Evolutionary conservation across 2,113 vertebrate genomes (phyloP), one percentile per base, ranked within the genome.

Genomic region (Candoia aspera): DNA sequence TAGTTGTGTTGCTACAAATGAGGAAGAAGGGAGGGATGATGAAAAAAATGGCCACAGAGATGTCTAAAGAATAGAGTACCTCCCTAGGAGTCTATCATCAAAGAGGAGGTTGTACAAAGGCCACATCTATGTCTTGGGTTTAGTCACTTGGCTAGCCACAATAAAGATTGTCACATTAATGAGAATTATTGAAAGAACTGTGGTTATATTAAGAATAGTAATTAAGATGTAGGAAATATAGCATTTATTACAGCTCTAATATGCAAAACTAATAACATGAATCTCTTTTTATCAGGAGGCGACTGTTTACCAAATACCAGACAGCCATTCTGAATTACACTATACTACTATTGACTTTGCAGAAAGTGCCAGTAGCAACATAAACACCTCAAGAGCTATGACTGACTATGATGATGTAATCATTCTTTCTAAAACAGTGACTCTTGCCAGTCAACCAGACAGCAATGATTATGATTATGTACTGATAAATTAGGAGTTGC

Each of bases 391-490:
- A 23, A 53, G 91, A n/a, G 79, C 89, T 0, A 73, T 94, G 83
- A 96, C 94, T 2, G 96, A 97, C 84, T 97, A 98, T 0, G 84
- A 94, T 0, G 0, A 95, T 42, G 9, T 97, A 86, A 91, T 0
- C 0, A 4, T 97, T 33, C 4, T 93, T 33, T 4, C 93, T 37
- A 59, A 4, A 8, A 92, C 93, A 57, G 1, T 24, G 62, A n/a
- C 53, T 13, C 0, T 29, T 0, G 0, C 24, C 73, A 26, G 8
- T 12, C 0, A 60, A 23, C 91, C 94, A 29, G 96, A 97, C 8
- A 60, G 91, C 0, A 37, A n/a, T 11, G 95, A 96, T 3, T 98
- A 97, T 12, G 97, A 97, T 37, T 91, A 94, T 49, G 84, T 96
- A 17, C 2, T 96, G 49, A 24, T 96, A 2, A 29, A 54, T 23